These are phyloP conservation scores for Neodiprion lecontei DNA, from an alignment of 1,140 invertebrate genomes.

Conservation along the genomic window DNA sequence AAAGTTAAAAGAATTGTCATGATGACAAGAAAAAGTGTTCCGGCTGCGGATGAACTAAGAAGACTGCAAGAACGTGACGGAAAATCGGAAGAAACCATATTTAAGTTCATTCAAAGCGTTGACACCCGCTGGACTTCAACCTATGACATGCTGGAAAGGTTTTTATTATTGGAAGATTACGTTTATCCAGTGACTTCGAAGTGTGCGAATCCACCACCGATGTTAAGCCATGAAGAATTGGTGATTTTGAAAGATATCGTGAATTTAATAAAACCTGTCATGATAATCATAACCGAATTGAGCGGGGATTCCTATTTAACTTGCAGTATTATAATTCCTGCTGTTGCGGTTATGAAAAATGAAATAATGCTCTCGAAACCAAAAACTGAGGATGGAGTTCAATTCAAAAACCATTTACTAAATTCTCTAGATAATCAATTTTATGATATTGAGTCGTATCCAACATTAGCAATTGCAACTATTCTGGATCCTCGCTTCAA, in stretches of 20 bases:
- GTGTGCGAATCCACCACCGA: conserved; percentile 42
- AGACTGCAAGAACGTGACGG: conserved; percentile 28
- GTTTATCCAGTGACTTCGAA: conserved; percentile 44
- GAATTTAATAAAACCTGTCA: conserved; percentile 44
- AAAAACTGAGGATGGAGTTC: conserved; percentile 31
- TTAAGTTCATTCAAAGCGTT: conserved; percentile 37
- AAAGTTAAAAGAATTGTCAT: conserved; percentile 27
- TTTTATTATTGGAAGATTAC: conserved; percentile 41
- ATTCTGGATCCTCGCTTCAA: conserved; percentile 40
- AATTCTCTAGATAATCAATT: conserved; percentile 39
- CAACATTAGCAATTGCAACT: conserved; percentile 26
- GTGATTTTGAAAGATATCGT: conserved; percentile 37
- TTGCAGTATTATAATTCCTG: conserved; percentile 50
- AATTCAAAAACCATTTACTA: conserved; percentile 18
- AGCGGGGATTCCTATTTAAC: conserved; percentile 53
- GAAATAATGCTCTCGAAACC: conserved; percentile 38
- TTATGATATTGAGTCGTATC: conserved; percentile 32
- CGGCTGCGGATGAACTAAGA: conserved; percentile 28
- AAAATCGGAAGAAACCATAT: conserved; percentile 25
- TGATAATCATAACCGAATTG: conserved; percentile 53
- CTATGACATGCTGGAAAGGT: conserved; percentile 51
- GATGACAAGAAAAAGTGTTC: conserved; percentile 17
- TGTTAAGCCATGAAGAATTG: conserved; percentile 46
- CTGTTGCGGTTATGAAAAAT: conserved; percentile 46
- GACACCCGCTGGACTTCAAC: conserved; percentile 48